These are phyloP conservation scores for Zapornia atra DNA, from an alignment of 2,113 vertebrate species.

Conservation along the genomic window DNA sequence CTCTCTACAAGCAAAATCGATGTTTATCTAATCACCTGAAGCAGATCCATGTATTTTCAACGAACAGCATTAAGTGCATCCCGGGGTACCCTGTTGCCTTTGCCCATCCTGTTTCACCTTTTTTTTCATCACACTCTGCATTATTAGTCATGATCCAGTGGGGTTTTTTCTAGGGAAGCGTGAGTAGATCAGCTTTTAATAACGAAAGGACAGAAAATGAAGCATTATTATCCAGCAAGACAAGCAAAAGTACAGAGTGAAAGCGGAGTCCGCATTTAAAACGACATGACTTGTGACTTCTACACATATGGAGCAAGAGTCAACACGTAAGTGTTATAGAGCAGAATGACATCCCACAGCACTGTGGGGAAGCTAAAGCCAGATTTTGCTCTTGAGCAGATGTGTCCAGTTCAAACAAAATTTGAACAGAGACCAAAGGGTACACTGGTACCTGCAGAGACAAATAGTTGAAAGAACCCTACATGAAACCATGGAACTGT, in stretches of 20 bases:
- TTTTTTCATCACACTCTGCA: background rate
- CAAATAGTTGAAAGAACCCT: background rate
- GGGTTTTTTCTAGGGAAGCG: background rate
- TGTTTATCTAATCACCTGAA: slow-evolving; percentile 50
- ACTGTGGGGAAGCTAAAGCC: background rate
- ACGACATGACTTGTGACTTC: background rate
- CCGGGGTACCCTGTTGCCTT: background rate
- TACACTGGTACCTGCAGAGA: background rate
- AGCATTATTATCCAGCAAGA: background rate
- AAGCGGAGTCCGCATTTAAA: slow-evolving; percentile 1
- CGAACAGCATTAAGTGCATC: background rate
- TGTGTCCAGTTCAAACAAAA: background rate
- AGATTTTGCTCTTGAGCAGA: background rate
- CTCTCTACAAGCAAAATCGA: background rate
- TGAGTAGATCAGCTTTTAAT: background rate
- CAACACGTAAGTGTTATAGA: background rate
- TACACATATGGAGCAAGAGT: background rate
- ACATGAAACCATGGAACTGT: background rate
- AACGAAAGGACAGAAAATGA: background rate
- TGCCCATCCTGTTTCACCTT: background rate
- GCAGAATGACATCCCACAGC: background rate
- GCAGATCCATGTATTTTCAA: slow-evolving; percentile 14
- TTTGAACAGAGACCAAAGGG: background rate
- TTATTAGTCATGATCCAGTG: background rate
- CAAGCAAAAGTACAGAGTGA: background rate